Evolutionary conservation across 2,888 invertebrate genomes (phyloP).

Genomic region (Campoplex nolae): DNA sequence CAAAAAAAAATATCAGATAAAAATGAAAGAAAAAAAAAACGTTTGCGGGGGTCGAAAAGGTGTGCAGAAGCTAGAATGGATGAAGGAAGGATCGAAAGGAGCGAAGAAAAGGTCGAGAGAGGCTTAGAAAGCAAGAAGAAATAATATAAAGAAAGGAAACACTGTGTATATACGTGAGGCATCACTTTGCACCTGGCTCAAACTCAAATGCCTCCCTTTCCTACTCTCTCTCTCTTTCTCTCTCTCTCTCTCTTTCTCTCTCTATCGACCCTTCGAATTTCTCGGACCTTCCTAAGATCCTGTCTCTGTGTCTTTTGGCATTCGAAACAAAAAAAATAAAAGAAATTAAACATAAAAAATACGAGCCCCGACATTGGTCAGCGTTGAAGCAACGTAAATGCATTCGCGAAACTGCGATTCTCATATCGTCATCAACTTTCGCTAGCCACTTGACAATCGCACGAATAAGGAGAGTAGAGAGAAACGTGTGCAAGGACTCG

Average conservation of each 20-base stretch:
- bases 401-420: neutral
- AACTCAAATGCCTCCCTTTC: slow-evolving; percentile 52
- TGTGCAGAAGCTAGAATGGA: slow-evolving; percentile 54
- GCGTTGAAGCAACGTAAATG: slow-evolving; percentile 19
- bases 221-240: slow-evolving; percentile 1
- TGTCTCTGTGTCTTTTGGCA: slow-evolving; percentile 59
- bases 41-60: slow-evolving; percentile 44
- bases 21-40: slow-evolving; percentile 10
- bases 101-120: slow-evolving; percentile 33
- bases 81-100: slow-evolving; percentile 56
- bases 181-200: slow-evolving; percentile 82
- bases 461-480: neutral
- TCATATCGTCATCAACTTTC: neutral
- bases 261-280: slow-evolving; percentile 66
- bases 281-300: slow-evolving; percentile 74
- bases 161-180: slow-evolving; percentile 31
- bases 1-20: neutral
- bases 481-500: neutral
- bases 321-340: slow-evolving; percentile 43
- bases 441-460: neutral
- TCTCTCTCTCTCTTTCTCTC: neutral
- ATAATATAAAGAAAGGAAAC: slow-evolving; percentile 34
- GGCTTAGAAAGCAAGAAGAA: slow-evolving; percentile 32
- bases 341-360: neutral
- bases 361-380: slow-evolving; percentile 4